A percentile compares a stretch with the other conserved stretches of the same genome.
These are phyloP conservation scores for Marmota monax DNA, from an alignment of 2,113 vertebrate species.

Conservation along the genomic window DNA sequence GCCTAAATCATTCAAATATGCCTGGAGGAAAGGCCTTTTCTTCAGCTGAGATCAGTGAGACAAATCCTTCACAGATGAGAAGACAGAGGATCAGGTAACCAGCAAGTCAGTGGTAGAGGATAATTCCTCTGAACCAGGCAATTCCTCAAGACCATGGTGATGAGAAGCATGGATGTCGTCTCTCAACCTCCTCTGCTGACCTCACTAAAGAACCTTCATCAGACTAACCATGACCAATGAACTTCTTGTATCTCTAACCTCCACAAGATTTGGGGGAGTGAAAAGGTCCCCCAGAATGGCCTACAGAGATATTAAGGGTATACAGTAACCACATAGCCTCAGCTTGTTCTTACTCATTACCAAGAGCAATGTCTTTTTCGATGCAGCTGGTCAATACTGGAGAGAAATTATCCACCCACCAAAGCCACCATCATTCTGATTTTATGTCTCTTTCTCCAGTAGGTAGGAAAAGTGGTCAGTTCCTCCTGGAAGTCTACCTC, in stretches of 20 bases:
- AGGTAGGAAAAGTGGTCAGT: background rate
- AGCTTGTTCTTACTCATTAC: background rate
- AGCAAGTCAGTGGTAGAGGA: conserved; percentile 69
- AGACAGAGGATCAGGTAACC: background rate
- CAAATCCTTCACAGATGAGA: conserved; percentile 84
- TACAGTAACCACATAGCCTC: too few species aligned
- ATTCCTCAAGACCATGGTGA: conserved; percentile 89
- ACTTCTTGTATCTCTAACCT: rapidly evolving
- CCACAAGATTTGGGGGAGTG: background rate
- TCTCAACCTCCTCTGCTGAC: background rate
- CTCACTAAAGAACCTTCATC: background rate
- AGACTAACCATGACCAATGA: background rate
- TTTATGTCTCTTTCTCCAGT: background rate
- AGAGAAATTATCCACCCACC: background rate
- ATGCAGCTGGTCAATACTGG: too few species aligned
- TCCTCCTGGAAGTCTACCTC: background rate
- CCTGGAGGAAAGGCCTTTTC: conserved; percentile 87
- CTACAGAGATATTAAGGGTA: background rate
- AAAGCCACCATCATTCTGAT: background rate
- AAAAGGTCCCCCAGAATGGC: background rate
- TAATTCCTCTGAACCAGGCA: conserved; percentile 89
- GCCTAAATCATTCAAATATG: conserved; percentile 89
- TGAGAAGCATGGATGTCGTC: conserved; percentile 76
- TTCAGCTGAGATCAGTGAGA: conserved; percentile 89
- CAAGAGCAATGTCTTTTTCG: too few species aligned